Conservation (phyloP, 2,113 vertebrate genomes). For the Nothocercus julius region DNA sequence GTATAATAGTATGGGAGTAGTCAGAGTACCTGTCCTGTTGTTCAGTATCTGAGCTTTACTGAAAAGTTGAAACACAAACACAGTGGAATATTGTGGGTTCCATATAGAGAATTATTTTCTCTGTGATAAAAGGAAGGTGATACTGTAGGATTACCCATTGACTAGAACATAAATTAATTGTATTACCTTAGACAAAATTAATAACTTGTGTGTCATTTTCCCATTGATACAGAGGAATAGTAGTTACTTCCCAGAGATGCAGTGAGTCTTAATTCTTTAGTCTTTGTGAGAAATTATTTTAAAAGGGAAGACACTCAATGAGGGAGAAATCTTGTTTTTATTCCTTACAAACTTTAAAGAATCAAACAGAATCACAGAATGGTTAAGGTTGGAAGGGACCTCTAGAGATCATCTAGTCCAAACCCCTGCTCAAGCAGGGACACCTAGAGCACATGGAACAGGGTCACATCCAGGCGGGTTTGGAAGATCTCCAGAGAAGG, state of each 20-base stretch:
- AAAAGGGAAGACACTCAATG: fast-evolving
- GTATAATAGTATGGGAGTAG: background rate
- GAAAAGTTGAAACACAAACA: background rate
- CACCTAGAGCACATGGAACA: no score
- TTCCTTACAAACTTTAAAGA: background rate
- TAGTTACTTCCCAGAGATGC: background rate
- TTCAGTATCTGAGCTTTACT: background rate
- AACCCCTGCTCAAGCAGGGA: no score
- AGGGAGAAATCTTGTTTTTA: background rate
- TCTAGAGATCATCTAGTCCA: no score
- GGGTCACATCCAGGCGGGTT: no score
- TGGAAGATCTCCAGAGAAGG: no score
- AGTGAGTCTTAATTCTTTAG: background rate
- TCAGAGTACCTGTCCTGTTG: fast-evolving
- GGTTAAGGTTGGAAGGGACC: no score
- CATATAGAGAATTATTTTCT: background rate
- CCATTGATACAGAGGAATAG: background rate
- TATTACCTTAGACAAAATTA: background rate
- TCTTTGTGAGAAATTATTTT: background rate
- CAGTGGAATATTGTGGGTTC: background rate
- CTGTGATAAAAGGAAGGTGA: background rate
- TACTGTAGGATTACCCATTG: background rate
- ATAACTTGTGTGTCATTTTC: background rate
- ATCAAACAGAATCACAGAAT: no score
- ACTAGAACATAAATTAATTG: background rate